A percentile compares a stretch with the other conserved stretches of the same genome.
Evolutionary conservation across 2,113 vertebrate species (phyloP).

Genomic region (Murina feae): DNA sequence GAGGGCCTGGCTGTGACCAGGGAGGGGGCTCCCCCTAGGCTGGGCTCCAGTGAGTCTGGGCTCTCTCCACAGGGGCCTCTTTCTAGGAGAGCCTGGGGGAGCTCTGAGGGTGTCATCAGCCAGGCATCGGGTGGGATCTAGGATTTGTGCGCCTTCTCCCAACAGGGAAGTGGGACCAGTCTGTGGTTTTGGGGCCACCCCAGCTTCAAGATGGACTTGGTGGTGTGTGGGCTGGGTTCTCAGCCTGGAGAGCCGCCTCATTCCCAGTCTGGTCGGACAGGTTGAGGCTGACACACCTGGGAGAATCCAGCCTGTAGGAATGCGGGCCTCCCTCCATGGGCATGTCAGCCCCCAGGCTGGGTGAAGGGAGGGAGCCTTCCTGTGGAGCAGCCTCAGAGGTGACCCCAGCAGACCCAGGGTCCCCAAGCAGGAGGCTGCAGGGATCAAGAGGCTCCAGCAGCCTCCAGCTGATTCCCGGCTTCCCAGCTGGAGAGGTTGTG

Average conservation of each 20-base stretch:
- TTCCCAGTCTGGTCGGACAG: neutral
- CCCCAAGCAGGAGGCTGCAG: neutral
- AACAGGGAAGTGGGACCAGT: neutral
- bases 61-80: neutral
- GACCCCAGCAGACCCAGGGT: neutral
- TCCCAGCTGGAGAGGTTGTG: slow-evolving; percentile 77
- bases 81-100: neutral
- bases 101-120: no score
- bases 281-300: neutral
- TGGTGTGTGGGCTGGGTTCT: neutral
- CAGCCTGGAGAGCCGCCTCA: neutral
- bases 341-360: neutral
- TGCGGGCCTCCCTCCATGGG: neutral
- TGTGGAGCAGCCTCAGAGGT: neutral
- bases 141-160: neutral
- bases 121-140: neutral
- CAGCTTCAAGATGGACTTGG: neutral
- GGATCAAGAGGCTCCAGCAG: neutral
- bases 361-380: neutral
- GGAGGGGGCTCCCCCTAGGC: neutral
- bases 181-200: neutral
- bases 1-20: neutral
- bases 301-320: neutral
- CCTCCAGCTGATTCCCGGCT: slow-evolving; percentile 68
- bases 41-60: neutral